Base-by-base conservation (phyloP, 2,888 invertebrate species). In the Schizaphis graminum region DNA sequence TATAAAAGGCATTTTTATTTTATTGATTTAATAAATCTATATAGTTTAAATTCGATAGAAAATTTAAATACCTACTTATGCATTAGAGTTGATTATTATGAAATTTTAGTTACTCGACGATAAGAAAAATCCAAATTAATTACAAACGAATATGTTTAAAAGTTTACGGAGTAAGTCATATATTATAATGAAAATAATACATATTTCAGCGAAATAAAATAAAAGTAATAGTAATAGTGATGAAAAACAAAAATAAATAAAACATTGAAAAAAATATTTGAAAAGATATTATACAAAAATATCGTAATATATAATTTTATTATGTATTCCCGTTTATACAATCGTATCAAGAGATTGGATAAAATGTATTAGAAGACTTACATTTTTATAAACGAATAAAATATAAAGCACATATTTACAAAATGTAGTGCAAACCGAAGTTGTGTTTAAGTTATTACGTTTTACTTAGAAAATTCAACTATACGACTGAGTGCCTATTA, bases 391-490 rank as follows among this genome's bases (percentile, higher is more conserved):
- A 41, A 84, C 91, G 4, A 28, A 84, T 44, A 41, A 3, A 61
- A 41, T 90, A n/a, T 90, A 67, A 90, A 90, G 49, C 56, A 16
- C 44, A 84, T 91, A 84, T 91, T 84, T 28, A 41, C 41, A 10
- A 67, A 44, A 47, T 7, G 47, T 44, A 56, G n/a, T 41, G 87
- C 26, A 26, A 67, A 85, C 28, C 7, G 0, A 24, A n/a, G 47
- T 49, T 24, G 85, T 57, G 57, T 57, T 57, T 44, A 44, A n/a
- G 28, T 56, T 28, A 85, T 35, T 57, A 86, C 35, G 92, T 92
- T 41, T 87, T 67, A 44, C 28, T 35, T 44, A 21, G 88, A 28
- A 88, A 67, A 92, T 92, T 88, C 67, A 47, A 90, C 47, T 90
- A 28, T 56, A 44, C 77, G 49, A n/a, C 11, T 10, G 91, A 56